Conservation (phyloP, 2,113 vertebrate species). For the Leiothrix lutea region DNA sequence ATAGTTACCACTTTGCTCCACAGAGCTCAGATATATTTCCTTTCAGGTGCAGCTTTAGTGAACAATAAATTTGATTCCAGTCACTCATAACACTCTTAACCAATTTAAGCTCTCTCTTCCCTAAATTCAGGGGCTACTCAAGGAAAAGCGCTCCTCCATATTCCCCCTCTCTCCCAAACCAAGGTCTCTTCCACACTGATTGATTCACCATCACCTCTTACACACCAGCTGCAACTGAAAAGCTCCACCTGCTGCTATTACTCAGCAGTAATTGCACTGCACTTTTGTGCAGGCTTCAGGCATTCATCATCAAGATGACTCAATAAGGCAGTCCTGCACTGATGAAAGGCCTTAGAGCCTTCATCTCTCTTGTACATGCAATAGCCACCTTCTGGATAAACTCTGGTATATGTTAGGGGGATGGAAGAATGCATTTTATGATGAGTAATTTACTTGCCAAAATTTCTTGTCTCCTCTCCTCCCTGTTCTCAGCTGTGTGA, state of each 20-base stretch:
- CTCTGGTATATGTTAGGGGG: neutral
- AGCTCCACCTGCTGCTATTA: slow-evolving; percentile 45
- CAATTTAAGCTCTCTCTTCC: neutral
- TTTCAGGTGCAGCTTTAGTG: neutral
- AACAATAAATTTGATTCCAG: neutral
- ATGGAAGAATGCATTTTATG: neutral
- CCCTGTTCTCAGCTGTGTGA: neutral
- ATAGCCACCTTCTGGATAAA: neutral
- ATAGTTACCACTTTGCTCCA: neutral
- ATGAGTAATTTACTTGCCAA: neutral
- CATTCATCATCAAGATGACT: slow-evolving; percentile 49
- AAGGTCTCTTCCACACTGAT: neutral
- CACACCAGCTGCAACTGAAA: slow-evolving; percentile 15
- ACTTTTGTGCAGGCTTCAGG: slow-evolving; percentile 1
- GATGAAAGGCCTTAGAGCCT: neutral
- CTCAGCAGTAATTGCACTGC: slow-evolving; percentile 46
- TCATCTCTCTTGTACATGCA: neutral
- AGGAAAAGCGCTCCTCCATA: neutral
- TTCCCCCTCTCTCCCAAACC: neutral
- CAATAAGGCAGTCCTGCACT: neutral
- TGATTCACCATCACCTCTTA: neutral
- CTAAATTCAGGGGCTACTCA: neutral
- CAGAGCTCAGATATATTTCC: neutral
- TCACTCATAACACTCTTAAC: neutral
- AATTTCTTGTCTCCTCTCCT: neutral